phyloP scores from a whole-genome alignment of 1,140 invertebrate species.

The Trypoxylus dichotomus region DNA sequence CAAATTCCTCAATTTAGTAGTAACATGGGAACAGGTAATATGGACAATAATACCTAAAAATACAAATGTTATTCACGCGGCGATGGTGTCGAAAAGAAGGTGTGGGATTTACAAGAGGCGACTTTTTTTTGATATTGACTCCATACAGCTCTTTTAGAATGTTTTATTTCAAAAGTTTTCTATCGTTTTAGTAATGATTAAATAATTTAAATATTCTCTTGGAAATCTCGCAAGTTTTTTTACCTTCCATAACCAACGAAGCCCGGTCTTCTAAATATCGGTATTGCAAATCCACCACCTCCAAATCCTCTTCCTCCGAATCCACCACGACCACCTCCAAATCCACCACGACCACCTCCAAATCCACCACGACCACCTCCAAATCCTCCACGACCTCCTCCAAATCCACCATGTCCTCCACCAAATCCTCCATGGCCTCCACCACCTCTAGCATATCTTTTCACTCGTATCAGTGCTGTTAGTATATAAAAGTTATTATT shows the following conservation, averaged over 20 bases:
- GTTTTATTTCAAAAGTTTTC: not conserved
- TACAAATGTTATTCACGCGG: not conserved
- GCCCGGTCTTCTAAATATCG: not conserved
- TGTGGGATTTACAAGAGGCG: not conserved
- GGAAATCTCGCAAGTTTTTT: not conserved
- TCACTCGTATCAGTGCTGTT: not conserved
- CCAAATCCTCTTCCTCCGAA: not conserved
- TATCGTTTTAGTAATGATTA: too few species aligned
- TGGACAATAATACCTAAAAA: slow-evolving; percentile 19
- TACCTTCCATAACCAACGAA: not conserved
- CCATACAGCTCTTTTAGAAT: too few species aligned
- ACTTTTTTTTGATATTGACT: too few species aligned
- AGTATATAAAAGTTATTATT: too few species aligned
- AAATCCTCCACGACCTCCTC: not conserved
- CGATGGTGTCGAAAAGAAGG: not conserved
- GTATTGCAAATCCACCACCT: not conserved
- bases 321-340: not conserved
- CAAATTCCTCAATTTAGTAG: slow-evolving; percentile 13
- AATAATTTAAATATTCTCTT: not conserved
- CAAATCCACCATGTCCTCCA: not conserved
- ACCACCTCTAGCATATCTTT: not conserved
- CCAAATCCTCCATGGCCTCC: not conserved
- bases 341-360: not conserved
- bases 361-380: not conserved
- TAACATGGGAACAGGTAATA: not conserved